Evolutionary conservation across 2,113 vertebrate species (phyloP).

Genomic region (Calyptommatus sinebrachiatus): DNA sequence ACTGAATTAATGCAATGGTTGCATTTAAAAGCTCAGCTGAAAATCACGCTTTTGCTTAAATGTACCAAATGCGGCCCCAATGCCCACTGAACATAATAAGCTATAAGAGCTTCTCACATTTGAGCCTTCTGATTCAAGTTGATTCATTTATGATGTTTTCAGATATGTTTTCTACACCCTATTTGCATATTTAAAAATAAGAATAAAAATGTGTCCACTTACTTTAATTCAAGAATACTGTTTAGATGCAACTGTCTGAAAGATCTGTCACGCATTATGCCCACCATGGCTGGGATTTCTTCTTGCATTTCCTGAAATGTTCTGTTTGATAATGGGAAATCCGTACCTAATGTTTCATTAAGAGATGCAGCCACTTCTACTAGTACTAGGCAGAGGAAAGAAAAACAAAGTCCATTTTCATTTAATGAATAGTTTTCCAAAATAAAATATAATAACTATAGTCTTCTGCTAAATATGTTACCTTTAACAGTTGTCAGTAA

Average conservation of each 20-base stretch:
- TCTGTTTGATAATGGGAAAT: constrained; percentile 64
- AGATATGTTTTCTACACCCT: neutral
- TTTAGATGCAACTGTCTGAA: constrained; percentile 51
- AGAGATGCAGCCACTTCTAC: constrained; percentile 67
- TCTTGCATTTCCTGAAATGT: constrained; percentile 66
- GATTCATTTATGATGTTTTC: neutral
- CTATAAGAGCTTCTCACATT: neutral
- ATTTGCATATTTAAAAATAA: neutral
- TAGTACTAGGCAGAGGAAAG: constrained; percentile 66
- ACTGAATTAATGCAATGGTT: neutral
- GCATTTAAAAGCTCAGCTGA: neutral
- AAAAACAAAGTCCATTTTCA: constrained; percentile 18
- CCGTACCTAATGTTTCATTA: constrained; percentile 70
- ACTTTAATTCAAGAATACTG: constrained; percentile 73
- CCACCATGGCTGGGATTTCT: constrained; percentile 69
- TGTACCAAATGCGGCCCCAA: neutral
- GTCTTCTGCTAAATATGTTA: constrained; percentile 50
- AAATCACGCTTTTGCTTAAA: neutral
- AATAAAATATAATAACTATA: neutral
- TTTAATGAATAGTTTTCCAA: neutral
- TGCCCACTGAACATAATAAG: neutral
- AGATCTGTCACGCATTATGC: constrained; percentile 61
- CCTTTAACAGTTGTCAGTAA: constrained; percentile 76
- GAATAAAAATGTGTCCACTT: constrained; percentile 25
- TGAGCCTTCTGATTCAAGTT: neutral